phyloP scores from a whole-genome alignment of 2,888 invertebrate species.

The Phalera bucephala region DNA sequence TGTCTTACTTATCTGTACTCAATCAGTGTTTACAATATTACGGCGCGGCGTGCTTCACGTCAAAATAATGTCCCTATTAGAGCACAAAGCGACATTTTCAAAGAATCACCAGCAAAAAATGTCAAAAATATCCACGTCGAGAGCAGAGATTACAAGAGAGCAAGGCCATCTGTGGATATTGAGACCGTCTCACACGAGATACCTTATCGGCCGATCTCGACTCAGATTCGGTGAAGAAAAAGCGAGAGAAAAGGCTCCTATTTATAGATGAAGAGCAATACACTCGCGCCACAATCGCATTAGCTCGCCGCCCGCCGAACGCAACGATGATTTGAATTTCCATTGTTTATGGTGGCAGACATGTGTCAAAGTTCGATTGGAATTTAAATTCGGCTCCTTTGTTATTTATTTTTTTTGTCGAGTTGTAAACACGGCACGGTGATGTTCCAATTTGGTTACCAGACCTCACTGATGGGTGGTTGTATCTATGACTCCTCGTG shows the following conservation, averaged over 20 bases:
- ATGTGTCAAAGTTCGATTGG: constrained; percentile 83
- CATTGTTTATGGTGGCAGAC: constrained; percentile 84
- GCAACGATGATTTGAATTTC: constrained; percentile 80
- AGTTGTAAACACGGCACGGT: constrained; percentile 80
- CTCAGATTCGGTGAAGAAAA: constrained; percentile 80
- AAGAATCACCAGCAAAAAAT: constrained; percentile 77
- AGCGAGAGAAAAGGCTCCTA: constrained; percentile 80
- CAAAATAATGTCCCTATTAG: constrained; percentile 83
- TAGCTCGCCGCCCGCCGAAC: constrained; percentile 65
- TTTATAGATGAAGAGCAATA: constrained; percentile 77
- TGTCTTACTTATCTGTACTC: constrained; percentile 78
- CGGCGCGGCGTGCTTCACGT: constrained; percentile 70
- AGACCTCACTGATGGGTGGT: constrained; percentile 64
- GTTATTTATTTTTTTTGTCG: constrained; percentile 76
- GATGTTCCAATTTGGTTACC: constrained; percentile 82
- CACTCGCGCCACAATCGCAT: constrained; percentile 77
- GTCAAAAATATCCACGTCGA: constrained; percentile 69
- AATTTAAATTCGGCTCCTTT: constrained; percentile 83
- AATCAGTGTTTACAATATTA: constrained; percentile 81
- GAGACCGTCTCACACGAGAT: constrained; percentile 80
- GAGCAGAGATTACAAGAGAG: constrained; percentile 70
- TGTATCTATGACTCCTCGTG: constrained; percentile 74
- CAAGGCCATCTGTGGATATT: constrained; percentile 82
- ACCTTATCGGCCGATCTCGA: constrained; percentile 76
- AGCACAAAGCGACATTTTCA: constrained; percentile 75